Evolutionary conservation across 1,140 invertebrate species (phyloP), one percentile per base, ranked within the genome.

Genomic region (Drosophila parvula): DNA sequence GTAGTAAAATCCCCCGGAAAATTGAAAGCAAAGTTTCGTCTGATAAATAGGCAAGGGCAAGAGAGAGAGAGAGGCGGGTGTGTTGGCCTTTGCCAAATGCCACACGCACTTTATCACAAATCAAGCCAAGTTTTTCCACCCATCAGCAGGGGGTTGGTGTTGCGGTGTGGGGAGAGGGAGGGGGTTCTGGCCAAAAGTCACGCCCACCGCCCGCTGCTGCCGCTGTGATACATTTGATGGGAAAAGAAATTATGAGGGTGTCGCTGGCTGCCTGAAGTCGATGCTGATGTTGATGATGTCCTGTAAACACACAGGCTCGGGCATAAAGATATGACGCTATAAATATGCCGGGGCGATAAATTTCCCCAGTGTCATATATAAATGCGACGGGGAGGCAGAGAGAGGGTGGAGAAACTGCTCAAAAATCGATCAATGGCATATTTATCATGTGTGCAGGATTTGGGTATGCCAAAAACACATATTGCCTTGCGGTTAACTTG

Each of bases 341-440:
- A 89, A 88, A 88, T 88, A 88, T 89, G 84, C 68, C 84, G 48
- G 77, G 65, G 65, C 84, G 81, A 89, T 89, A 89, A 90, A 89
- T 89, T 75, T 89, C 43, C 38, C 71, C 62, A 78, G 57, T 73
- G 67, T 58, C 58, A 59, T 51, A 58, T 53, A 51, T 12, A 41
- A 16, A 16, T 10, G 18, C 9, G 22, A 5, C 11, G 22, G 22
- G 22, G 22, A 22, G 22, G 16, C 22, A 22, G 16, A 12, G 41
- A 14, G 6, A 12, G 14, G 9, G 9, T 18, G 9, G 48, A 34
- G 40, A 51, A 32, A 43, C 70, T 79, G 83, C 80, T 89, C 85
- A 90, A 89, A 89, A 84, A 89, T 88, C 81, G 81, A 89, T 89
- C 84, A 89, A 89, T 89, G 85, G 82, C 84, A 89, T 89, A 89